phyloP scores from a whole-genome alignment of 1,140 invertebrate species.

The Trissolcus basalis region DNA sequence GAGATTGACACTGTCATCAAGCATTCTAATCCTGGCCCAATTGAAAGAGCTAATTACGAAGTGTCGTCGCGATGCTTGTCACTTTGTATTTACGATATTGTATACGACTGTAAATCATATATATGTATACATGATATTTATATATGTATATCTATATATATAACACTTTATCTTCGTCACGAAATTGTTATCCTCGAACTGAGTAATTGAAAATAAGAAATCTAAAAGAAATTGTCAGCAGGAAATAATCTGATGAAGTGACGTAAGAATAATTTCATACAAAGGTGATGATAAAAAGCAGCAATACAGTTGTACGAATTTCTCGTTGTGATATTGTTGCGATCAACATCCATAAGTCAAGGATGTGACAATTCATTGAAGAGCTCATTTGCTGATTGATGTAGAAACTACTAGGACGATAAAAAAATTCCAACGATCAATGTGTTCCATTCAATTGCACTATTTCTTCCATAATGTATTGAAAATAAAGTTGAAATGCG shows the following conservation, averaged over 20 bases:
- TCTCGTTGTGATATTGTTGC: too few species aligned
- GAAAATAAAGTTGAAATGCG: slow-evolving; percentile 1
- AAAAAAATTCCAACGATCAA: slow-evolving; percentile 1
- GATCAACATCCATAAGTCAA: too few species aligned
- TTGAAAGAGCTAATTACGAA: slow-evolving; percentile 13
- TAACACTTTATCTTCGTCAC: too few species aligned
- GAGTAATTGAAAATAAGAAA: too few species aligned
- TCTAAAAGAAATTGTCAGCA: too few species aligned
- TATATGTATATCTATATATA: too few species aligned
- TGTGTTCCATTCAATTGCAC: slow-evolving; percentile 1
- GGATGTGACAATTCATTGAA: too few species aligned
- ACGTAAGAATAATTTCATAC: too few species aligned
- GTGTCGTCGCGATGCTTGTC: not conserved
- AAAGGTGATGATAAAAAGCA: too few species aligned
- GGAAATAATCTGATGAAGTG: too few species aligned
- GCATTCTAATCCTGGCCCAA: slow-evolving; percentile 15
- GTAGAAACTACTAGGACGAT: not conserved
- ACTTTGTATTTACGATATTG: slow-evolving; percentile 2
- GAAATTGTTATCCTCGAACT: too few species aligned
- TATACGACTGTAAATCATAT: not conserved
- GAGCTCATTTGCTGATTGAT: not conserved
- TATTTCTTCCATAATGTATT: slow-evolving; percentile 15
- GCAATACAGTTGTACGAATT: too few species aligned
- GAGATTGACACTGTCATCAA: slow-evolving; percentile 8
- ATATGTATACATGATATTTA: not conserved